Evolutionary conservation across 2,113 vertebrate genomes (phyloP).

Genomic region (Hylia prasina): DNA sequence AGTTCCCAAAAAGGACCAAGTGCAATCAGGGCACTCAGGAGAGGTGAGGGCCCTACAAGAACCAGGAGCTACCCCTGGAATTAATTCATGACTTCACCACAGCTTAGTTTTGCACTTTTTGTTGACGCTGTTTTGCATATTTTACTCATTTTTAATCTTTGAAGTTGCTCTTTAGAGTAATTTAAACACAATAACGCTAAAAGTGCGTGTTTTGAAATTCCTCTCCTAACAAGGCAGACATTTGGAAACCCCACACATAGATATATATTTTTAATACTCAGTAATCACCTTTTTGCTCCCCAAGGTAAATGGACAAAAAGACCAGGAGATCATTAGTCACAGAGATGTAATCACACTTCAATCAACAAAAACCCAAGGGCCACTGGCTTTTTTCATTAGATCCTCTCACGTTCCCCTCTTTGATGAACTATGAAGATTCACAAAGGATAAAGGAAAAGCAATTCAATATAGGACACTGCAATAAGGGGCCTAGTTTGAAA

Average conservation of each 20-base stretch:
- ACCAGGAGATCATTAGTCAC: background rate
- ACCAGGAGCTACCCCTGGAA: background rate
- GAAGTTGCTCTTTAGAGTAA: background rate
- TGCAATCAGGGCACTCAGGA: background rate
- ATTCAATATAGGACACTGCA: conserved; percentile 4
- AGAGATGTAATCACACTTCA: background rate
- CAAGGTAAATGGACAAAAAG: background rate
- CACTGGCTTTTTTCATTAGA: background rate
- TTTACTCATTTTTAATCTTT: background rate
- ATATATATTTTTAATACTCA: background rate
- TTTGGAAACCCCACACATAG: background rate
- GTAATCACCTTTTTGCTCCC: background rate
- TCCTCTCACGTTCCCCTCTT: background rate
- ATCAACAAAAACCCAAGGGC: conserved; percentile 5
- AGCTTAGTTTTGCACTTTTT: background rate
- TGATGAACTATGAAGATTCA: conserved; percentile 47
- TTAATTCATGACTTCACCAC: background rate
- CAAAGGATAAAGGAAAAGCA: conserved; percentile 45
- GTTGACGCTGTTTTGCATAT: background rate
- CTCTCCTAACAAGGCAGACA: background rate
- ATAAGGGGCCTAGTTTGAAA: conserved; percentile 5
- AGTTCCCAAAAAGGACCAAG: too few species aligned
- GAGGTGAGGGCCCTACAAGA: background rate
- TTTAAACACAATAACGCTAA: background rate
- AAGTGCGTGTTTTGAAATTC: background rate